phyloP scores from a whole-genome alignment of 2,113 vertebrate species.

The Proteles cristata region DNA sequence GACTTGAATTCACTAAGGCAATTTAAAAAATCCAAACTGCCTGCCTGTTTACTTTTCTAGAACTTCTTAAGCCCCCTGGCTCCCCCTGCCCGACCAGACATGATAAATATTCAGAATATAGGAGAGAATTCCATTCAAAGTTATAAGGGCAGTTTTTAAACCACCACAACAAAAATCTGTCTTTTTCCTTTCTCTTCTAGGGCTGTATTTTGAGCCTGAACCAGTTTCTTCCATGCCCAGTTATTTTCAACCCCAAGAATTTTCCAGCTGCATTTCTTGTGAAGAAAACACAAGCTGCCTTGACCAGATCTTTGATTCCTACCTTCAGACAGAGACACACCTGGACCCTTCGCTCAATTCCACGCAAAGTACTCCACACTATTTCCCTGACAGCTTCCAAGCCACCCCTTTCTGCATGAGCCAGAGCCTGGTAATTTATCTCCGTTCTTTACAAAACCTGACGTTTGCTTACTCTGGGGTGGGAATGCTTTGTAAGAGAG shows the following conservation, averaged over 20 bases:
- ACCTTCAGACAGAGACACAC: slow-evolving; percentile 84
- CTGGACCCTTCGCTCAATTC: slow-evolving; percentile 72
- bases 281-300: slow-evolving; percentile 84
- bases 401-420: slow-evolving; percentile 87
- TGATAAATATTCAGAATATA: slow-evolving; percentile 14
- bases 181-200: slow-evolving; percentile 80
- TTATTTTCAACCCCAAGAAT: slow-evolving; percentile 84
- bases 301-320: slow-evolving; percentile 89
- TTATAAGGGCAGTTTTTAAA: background rate
- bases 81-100: background rate
- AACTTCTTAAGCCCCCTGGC: background rate
- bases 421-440: slow-evolving; percentile 89
- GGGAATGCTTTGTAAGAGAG: background rate
- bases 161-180: background rate
- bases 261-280: slow-evolving; percentile 83
- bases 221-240: slow-evolving; percentile 76
- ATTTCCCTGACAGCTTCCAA: slow-evolving; percentile 85
- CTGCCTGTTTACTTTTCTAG: background rate
- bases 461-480: background rate
- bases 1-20: slow-evolving; percentile 14
- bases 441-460: background rate
- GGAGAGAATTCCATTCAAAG: background rate
- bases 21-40: background rate
- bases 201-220: slow-evolving; percentile 85
- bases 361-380: slow-evolving; percentile 78